Evolutionary conservation across 1,140 invertebrate genomes (phyloP).

Genomic region (Mactra quadrangularis): DNA sequence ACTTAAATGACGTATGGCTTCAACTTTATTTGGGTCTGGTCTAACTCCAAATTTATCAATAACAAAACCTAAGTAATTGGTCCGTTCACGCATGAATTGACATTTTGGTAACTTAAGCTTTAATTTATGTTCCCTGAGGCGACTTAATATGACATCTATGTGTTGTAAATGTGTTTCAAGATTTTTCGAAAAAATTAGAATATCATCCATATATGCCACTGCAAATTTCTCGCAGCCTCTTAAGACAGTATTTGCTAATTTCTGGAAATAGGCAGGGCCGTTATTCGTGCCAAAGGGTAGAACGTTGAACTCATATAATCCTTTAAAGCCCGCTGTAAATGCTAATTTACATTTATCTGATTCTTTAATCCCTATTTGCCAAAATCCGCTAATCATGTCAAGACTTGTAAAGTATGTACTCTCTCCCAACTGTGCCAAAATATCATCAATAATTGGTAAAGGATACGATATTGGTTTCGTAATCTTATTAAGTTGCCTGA

Average conservation of each 20-base stretch:
- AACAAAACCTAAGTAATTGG: conserved; percentile 30
- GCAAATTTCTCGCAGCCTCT: conserved; percentile 51
- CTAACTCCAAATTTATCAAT: not conserved
- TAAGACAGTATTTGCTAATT: conserved; percentile 68
- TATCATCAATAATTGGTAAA: conserved; percentile 9
- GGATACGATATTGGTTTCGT: not conserved
- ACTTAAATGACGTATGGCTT: not conserved
- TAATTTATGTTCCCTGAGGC: conserved; percentile 15
- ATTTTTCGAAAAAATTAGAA: conserved; percentile 51
- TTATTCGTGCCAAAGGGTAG: conserved; percentile 71
- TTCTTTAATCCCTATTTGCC: conserved; percentile 23
- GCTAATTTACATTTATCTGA: conserved; percentile 50
- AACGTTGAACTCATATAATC: conserved; percentile 57
- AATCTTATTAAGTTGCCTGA: conserved; percentile 9
- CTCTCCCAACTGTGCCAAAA: not conserved
- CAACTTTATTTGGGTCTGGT: conserved; percentile 21
- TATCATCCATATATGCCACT: conserved; percentile 63
- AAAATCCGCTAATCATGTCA: not conserved
- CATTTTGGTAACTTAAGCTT: conserved; percentile 61
- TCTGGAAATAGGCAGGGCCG: conserved; percentile 68
- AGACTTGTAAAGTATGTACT: not conserved
- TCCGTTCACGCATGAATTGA: conserved; percentile 3
- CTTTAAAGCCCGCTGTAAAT: conserved; percentile 45
- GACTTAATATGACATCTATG: not conserved
- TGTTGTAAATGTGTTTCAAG: conserved; percentile 7